These are phyloP conservation scores for Halotydeus destructor DNA, from an alignment of 1,140 invertebrate species.

Conservation along the genomic window DNA sequence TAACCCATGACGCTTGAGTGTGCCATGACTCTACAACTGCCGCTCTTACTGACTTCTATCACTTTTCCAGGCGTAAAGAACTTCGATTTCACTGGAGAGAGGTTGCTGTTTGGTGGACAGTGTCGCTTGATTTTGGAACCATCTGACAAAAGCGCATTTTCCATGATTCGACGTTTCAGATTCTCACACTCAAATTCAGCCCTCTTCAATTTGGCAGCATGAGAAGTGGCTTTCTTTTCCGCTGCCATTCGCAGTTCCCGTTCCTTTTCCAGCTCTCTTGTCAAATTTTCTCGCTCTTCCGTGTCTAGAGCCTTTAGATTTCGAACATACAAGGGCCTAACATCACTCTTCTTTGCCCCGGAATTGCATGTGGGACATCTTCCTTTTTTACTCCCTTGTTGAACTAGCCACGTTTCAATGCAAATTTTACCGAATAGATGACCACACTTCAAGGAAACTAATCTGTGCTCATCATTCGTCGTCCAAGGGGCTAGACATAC, in stretches of 20 bases:
- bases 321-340: constrained; percentile 45
- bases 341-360: constrained; percentile 45
- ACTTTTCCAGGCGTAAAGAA: constrained; percentile 35
- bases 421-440: constrained; percentile 71
- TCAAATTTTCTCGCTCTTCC: constrained; percentile 34
- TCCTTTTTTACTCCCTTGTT: constrained; percentile 13
- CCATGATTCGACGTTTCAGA: constrained; percentile 23
- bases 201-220: not conserved
- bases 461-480: constrained; percentile 56
- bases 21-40: constrained; percentile 52
- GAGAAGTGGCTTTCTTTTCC: constrained; percentile 1
- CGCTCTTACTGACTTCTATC: constrained; percentile 39
- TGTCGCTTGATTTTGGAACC: constrained; percentile 12
- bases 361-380: constrained; percentile 68
- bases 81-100: constrained; percentile 6
- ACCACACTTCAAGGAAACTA: constrained; percentile 63
- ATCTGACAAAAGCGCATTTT: constrained; percentile 13
- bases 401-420: constrained; percentile 51
- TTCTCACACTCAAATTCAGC: constrained; percentile 18
- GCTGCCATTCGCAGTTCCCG: constrained; percentile 21
- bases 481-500: constrained; percentile 73
- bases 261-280: constrained; percentile 31
- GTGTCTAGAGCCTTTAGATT: constrained; percentile 39
- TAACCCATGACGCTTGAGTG: constrained; percentile 36
- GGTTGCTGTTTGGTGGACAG: constrained; percentile 5